Base-by-base conservation (phyloP, 2,888 invertebrate species). In the Cyrtodaria siliqua region DNA sequence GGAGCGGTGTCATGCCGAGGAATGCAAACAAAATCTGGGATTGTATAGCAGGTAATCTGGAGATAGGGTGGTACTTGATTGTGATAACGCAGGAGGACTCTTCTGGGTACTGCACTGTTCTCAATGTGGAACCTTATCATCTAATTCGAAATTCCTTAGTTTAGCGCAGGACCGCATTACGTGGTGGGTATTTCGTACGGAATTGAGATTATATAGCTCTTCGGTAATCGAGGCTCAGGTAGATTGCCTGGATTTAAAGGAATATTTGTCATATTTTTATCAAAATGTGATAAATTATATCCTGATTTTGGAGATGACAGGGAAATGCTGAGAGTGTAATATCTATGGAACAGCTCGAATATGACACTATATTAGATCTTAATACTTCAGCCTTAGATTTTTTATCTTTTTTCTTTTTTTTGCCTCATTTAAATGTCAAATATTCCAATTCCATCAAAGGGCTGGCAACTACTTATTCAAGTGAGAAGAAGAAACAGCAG, bases 251-350 rank as follows among this genome's bases (percentile, higher is more conserved):
- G 69, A 70, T 70, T 70, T 70, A 55, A 62, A 70, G 62, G 69
- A 70, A 70, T 70, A 70, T 70, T 70, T 62, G 69, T 70, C 69
- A 60, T 52, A 62, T 62, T 56, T 62, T 56, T 59, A 56, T 70
- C 33, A 33, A 47, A 62, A 70, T 23, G 1, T 8, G 52, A 24
- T 23, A 9, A 24, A 4, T 52, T 26, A 14, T 14, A 59, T 61
- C 33, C 47, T 29, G 47, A 29, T 8, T 12, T 33, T 33, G 33
- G 6, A 8, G 33, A 4, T 33, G 33, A 33, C 33, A 33, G 12
- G 33, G 12, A 33, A 33, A n/a, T n/a, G n/a, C n/a, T n/a, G n/a
- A n/a, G n/a, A n/a, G n/a, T n/a, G n/a, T n/a, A n/a, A n/a, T n/a
- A n/a, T n/a, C n/a, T n/a, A n/a, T n/a, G n/a, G n/a, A n/a, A n/a